These are phyloP conservation scores for Etheostoma spectabile DNA, from an alignment of 2,113 vertebrate genomes.

Conservation along the genomic window DNA sequence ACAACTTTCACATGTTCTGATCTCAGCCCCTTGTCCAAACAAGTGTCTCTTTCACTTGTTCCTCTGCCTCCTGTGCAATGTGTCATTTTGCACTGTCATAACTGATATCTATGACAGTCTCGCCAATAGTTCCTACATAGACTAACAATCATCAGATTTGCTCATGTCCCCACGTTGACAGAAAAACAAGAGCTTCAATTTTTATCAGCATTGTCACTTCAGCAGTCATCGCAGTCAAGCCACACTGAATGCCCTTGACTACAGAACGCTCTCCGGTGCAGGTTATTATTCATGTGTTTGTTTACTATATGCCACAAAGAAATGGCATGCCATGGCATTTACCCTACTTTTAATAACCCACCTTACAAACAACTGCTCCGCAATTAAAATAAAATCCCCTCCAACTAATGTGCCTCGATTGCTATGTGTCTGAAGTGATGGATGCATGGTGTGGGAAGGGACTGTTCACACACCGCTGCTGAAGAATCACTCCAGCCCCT, in stretches of 20 bases:
- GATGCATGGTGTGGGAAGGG: constrained; percentile 36
- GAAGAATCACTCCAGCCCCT: constrained; percentile 64
- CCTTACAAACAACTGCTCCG: neutral
- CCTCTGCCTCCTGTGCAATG: constrained; percentile 54
- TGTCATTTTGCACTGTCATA: constrained; percentile 81
- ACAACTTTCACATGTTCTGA: constrained; percentile 64
- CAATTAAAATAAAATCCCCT: constrained; percentile 63
- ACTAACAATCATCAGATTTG: constrained; percentile 84
- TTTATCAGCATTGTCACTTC: constrained; percentile 73
- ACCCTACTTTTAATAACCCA: constrained; percentile 28
- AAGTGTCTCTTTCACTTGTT: constrained; percentile 69
- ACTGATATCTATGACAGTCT: constrained; percentile 79
- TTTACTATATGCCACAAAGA: constrained; percentile 47
- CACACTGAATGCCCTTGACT: constrained; percentile 61
- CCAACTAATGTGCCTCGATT: constrained; percentile 38
- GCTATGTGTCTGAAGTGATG: constrained; percentile 53
- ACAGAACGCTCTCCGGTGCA: constrained; percentile 27
- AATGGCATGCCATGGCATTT: neutral
- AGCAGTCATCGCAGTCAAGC: constrained; percentile 60
- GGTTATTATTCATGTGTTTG: constrained; percentile 47
- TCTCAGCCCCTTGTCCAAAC: constrained; percentile 60
- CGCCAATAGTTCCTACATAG: constrained; percentile 73
- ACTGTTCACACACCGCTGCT: constrained; percentile 49
- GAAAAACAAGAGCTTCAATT: constrained; percentile 76
- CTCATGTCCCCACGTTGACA: constrained; percentile 77